Evolutionary conservation across 2,113 vertebrate genomes (phyloP).

Genomic region (Regulus satrapa): DNA sequence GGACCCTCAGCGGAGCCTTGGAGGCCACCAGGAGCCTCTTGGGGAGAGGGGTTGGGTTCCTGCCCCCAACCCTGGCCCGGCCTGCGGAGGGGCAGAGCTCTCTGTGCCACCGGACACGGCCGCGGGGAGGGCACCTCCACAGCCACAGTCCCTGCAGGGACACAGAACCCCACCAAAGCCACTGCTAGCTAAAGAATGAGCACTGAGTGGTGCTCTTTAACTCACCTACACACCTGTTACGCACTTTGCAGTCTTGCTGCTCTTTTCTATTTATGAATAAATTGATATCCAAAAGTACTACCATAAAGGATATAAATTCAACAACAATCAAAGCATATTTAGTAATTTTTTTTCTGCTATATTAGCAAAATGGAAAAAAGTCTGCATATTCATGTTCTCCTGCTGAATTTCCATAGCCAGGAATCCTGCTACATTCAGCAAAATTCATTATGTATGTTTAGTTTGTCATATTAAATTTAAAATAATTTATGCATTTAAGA

Average conservation of each 20-base stretch:
- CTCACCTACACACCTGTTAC: background rate
- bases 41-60: too few species aligned
- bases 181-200: background rate
- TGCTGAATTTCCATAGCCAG: background rate
- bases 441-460: background rate
- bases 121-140: background rate
- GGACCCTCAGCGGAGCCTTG: fast-evolving
- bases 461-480: background rate
- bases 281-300: background rate
- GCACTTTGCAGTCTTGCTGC: background rate
- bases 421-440: background rate
- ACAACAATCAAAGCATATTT: background rate
- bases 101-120: fast-evolving
- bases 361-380: background rate
- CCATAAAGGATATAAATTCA: background rate
- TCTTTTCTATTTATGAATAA: background rate
- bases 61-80: fast-evolving
- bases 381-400: too few species aligned
- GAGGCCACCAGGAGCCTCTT: fast-evolving
- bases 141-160: background rate
- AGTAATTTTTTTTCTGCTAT: background rate
- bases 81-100: background rate
- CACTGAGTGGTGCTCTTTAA: background rate
- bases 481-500: background rate
- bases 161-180: background rate